Evolutionary conservation across 2,797 vertebrate genomes (phyloP), one percentile per base, ranked within the genome.

Genomic region (Etheostoma perlongum): DNA sequence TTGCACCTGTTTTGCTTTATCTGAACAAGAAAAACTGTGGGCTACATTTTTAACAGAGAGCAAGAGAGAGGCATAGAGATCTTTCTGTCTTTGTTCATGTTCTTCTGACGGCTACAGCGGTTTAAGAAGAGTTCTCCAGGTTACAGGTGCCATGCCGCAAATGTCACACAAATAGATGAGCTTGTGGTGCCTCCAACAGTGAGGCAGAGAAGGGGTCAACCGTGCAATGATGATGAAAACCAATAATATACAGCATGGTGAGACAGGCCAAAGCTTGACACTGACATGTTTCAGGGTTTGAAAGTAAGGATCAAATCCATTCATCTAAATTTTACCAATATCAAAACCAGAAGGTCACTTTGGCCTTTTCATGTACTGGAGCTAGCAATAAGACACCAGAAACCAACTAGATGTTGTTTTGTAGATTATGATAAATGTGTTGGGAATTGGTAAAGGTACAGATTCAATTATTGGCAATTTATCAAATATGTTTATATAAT

Each of bases 111-210:
- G 55, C 52, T 57, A 51, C 21, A 71, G 67, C 83, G 65, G 67
- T 27, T 51, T 21, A 64, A 72, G 64, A 78, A n/a, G 48, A 78
- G 72, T 66, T 49, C 57, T 74, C 55, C 25, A 82, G 83, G 83
- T 89, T 85, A 72, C 64, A 68, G 79, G 84, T 89, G 73, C 78
- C 84, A 80, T 63, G 76, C 79, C 46, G 62, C 79, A 92, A 93
- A 93, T 93, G 81, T 90, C 86, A 91, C 59, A 65, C 69, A 78
- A 92, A 91, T 74, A 87, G 77, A 92, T 88, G 81, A 89, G 84
- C 67, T 74, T 40, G 14, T 55, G 62, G 68, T 36, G 71, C 81
- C 52, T 78, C 80, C 77, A 54, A 51, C 59, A 25, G 72, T 57
- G 86, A 72, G 74, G 78, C 19, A 23, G 60, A 69, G 63, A 67